These are phyloP conservation scores for Tetragnatha versicolor DNA, from an alignment of 1,140 invertebrate genomes.

Conservation along the genomic window DNA sequence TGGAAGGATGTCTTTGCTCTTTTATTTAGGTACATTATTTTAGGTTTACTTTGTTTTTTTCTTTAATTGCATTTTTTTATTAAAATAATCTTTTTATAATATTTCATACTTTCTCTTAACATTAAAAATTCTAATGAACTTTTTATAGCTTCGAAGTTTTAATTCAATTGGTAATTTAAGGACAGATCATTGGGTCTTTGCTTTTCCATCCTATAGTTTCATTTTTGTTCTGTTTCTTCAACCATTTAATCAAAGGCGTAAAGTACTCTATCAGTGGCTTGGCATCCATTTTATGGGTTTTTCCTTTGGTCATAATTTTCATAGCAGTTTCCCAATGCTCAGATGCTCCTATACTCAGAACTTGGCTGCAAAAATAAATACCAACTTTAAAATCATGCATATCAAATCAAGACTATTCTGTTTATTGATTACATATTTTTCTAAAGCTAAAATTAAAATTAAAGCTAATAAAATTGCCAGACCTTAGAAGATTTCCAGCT, in stretches of 20 bases:
- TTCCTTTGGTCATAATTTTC: conserved; percentile 75
- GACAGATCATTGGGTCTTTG: conserved; percentile 9
- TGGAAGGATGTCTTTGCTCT: too few species aligned
- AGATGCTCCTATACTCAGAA: conserved; percentile 78
- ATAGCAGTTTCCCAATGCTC: conserved; percentile 79
- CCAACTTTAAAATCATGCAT: too few species aligned
- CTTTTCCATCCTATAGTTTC: conserved; percentile 78
- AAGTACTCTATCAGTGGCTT: conserved; percentile 83
- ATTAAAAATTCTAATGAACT: too few species aligned
- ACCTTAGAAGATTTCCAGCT: conserved; percentile 62
- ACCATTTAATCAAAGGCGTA: conserved; percentile 78
- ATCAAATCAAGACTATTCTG: neutral
- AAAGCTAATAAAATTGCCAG: conserved; percentile 55
- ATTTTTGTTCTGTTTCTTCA: conserved; percentile 77
- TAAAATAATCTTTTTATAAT: too few species aligned
- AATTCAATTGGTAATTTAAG: neutral
- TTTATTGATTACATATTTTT: neutral
- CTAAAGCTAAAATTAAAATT: neutral
- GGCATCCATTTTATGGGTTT: conserved; percentile 75
- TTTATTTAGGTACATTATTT: too few species aligned
- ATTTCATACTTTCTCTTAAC: too few species aligned
- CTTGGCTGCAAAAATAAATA: conserved; percentile 56
- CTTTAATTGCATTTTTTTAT: too few species aligned
- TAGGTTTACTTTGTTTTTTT: too few species aligned
- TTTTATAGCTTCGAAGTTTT: too few species aligned